phyloP scores from a whole-genome alignment of 2,113 vertebrate genomes.

The Sphaerodactylus townsendi region DNA sequence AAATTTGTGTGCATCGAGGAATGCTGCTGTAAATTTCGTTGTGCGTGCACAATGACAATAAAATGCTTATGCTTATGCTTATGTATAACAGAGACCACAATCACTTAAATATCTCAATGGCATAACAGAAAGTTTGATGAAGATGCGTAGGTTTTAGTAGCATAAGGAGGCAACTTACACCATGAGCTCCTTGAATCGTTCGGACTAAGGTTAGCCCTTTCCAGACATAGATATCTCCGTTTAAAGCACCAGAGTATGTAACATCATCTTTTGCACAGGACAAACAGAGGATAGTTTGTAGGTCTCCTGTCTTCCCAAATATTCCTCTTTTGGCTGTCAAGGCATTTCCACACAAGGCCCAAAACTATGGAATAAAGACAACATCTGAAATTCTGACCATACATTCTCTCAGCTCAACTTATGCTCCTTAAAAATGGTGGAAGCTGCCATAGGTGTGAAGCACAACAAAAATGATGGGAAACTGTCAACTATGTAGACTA shows the following conservation, averaged over 20 bases:
- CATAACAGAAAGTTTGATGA: not conserved
- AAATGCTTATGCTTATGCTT: no score
- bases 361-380: conserved; percentile 81
- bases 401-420: no score
- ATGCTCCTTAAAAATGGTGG: no score
- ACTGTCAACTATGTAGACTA: no score
- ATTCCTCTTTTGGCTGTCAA: conserved; percentile 93
- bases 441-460: no score
- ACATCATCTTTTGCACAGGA: conserved; percentile 91
- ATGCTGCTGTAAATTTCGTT: no score
- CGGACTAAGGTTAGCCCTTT: conserved; percentile 86
- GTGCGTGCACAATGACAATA: no score
- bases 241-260: conserved; percentile 95
- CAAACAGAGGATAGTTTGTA: conserved; percentile 96
- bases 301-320: conserved; percentile 94
- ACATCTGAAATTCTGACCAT: not conserved
- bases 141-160: not conserved
- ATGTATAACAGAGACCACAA: not conserved
- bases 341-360: conserved; percentile 93
- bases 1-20: no score
- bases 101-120: not conserved
- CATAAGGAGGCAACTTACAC: conserved; percentile 78
- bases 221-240: conserved; percentile 97
- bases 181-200: conserved; percentile 93
- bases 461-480: no score